Percentiles rank a stretch among this genome's conserved stretches.
These are phyloP conservation scores for Acrossocheilus fasciatus DNA, from an alignment of 2,797 vertebrate species.

Conservation along the genomic window DNA sequence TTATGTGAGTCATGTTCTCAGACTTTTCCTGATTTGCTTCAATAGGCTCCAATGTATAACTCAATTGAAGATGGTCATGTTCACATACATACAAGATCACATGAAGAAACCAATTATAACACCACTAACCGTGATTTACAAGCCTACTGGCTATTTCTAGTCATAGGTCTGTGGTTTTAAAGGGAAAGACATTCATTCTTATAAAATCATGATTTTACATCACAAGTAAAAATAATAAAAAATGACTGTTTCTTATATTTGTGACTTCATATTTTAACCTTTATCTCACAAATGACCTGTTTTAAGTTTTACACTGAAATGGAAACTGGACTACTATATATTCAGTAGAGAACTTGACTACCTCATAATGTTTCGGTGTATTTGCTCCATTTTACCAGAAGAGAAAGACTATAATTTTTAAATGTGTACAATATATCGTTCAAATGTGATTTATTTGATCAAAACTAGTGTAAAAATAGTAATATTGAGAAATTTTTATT, in stretches of 20 bases:
- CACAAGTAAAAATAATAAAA: not conserved
- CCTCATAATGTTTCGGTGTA: not conserved
- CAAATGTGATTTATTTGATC: too few species aligned
- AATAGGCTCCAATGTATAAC: not conserved
- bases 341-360: not conserved
- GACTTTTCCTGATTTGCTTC: not conserved
- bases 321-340: not conserved
- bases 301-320: not conserved
- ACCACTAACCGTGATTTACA: not conserved
- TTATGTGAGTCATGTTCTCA: not conserved
- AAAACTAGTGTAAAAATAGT: too few species aligned
- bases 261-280: not conserved
- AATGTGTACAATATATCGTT: too few species aligned
- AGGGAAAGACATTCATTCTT: not conserved
- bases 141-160: not conserved
- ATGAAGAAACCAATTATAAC: not conserved
- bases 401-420: not conserved
- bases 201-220: not conserved
- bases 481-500: too few species aligned
- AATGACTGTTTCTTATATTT: too few species aligned
- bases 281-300: not conserved
- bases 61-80: not conserved
- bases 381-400: not conserved
- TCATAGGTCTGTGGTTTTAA: not conserved
- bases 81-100: not conserved